These are phyloP conservation scores for Proisotoma minuta DNA, from an alignment of 2,888 invertebrate species.

Conservation along the genomic window DNA sequence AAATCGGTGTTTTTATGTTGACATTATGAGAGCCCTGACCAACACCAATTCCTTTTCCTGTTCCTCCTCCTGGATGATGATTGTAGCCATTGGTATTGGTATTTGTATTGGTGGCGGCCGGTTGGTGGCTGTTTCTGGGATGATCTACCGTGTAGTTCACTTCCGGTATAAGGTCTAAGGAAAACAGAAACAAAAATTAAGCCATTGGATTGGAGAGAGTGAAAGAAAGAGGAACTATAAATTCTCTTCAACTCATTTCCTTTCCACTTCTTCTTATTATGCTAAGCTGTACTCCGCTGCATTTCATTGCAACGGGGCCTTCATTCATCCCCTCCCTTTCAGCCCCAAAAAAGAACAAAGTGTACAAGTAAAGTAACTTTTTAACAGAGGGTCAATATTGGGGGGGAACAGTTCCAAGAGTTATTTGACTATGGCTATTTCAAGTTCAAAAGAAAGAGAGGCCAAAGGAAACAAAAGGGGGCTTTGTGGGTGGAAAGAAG, in stretches of 20 bases:
- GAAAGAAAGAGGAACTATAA: conserved; percentile 27
- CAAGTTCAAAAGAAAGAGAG: too few relatives aligned
- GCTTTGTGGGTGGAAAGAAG: too few relatives aligned
- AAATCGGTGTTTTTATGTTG: conserved; percentile 43
- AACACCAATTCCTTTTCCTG: conserved; percentile 19
- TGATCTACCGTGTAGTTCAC: conserved; percentile 44
- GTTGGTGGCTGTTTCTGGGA: conserved; percentile 16
- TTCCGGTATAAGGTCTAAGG: conserved; percentile 43
- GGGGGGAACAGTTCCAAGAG: too few relatives aligned
- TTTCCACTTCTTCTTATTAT: conserved; percentile 14
- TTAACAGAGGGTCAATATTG: too few relatives aligned
- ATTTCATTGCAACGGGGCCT: not conserved
- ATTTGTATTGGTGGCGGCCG: conserved; percentile 33
- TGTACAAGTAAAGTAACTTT: too few relatives aligned
- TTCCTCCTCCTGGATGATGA: conserved; percentile 20
- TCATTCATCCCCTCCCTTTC: conserved; percentile 2
- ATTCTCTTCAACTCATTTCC: conserved; percentile 40
- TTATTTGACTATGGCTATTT: too few relatives aligned
- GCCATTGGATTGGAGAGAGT: not conserved
- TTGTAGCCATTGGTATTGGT: conserved; percentile 30
- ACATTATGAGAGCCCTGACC: conserved; percentile 31
- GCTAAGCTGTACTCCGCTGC: not conserved
- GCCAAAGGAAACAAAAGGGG: too few relatives aligned
- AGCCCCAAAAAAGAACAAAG: too few relatives aligned
- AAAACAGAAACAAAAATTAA: conserved; percentile 11